phyloP scores from a whole-genome alignment of 2,113 vertebrate species.

The Pterocles orientalis region DNA sequence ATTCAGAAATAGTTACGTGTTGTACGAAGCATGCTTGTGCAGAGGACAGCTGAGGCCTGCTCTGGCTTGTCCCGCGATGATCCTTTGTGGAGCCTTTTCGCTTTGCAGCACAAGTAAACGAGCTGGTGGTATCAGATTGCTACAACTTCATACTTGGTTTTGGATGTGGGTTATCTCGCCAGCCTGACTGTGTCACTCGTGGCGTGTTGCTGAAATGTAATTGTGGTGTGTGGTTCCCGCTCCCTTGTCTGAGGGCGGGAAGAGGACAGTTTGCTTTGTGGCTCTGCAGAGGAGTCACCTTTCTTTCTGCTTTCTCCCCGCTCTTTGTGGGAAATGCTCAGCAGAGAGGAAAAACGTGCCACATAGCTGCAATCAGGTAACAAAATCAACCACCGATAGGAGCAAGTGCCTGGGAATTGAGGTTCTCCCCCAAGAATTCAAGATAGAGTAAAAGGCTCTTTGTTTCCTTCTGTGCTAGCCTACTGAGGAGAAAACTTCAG shows the following conservation, averaged over 20 bases:
- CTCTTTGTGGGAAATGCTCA: background rate
- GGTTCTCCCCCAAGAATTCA: background rate
- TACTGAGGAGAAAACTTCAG: background rate
- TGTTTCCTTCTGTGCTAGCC: background rate
- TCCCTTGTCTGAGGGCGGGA: background rate
- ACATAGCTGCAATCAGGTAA: background rate
- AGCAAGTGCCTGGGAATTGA: background rate
- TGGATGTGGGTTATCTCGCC: background rate
- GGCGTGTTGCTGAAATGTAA: background rate
- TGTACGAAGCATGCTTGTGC: accelerated
- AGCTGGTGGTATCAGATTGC: background rate
- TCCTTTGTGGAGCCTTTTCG: background rate
- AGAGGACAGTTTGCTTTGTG: background rate
- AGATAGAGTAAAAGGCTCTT: accelerated
- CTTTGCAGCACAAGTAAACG: background rate
- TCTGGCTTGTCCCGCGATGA: background rate
- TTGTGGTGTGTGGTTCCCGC: background rate
- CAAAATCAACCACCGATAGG: background rate
- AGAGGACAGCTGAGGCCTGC: background rate
- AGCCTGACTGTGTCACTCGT: background rate
- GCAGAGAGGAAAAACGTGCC: background rate
- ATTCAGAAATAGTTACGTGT: background rate
- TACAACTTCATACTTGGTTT: background rate
- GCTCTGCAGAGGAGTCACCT: background rate
- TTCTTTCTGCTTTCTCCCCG: background rate